A percentile compares a stretch with the other conserved stretches of the same genome.
Conservation (phyloP, 2,888 invertebrate genomes). For the Andricus curvator region DNA sequence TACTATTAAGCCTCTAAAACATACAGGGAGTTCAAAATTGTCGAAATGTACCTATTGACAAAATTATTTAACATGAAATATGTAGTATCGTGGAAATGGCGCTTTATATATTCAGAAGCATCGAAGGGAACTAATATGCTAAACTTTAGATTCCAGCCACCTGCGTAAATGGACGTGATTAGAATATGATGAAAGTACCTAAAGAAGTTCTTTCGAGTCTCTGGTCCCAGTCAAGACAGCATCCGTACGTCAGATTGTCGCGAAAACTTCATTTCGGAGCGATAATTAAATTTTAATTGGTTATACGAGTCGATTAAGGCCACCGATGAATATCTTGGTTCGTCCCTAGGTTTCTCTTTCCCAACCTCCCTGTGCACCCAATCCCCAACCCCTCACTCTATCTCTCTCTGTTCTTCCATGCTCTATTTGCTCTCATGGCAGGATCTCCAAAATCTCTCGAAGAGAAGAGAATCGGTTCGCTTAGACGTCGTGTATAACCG, state of each 20-base stretch:
- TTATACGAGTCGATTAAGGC: constrained; percentile 74
- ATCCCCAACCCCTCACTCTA: constrained; percentile 53
- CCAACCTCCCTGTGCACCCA: constrained; percentile 9
- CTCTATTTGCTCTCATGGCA: constrained; percentile 24
- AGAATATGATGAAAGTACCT: constrained; percentile 9
- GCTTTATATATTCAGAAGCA: neutral
- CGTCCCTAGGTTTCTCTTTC: constrained; percentile 45
- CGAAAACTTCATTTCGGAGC: constrained; percentile 68
- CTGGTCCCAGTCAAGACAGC: constrained; percentile 43
- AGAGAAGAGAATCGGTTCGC: constrained; percentile 58
- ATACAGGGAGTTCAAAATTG: too few species aligned
- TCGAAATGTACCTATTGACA: too few species aligned
- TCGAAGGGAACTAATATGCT: neutral
- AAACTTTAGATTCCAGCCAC: neutral
- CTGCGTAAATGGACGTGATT: neutral
- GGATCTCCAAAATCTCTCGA: constrained; percentile 19
- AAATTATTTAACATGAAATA: too few species aligned
- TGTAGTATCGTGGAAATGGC: neutral
- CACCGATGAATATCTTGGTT: constrained; percentile 57
- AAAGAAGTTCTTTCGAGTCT: constrained; percentile 41
- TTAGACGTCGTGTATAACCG: constrained; percentile 68
- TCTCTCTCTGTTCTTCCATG: constrained; percentile 45
- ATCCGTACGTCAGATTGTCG: constrained; percentile 53
- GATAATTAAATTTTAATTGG: constrained; percentile 76
- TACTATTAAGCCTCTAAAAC: neutral